These are phyloP conservation scores for Tinamus guttatus DNA, from an alignment of 2,113 vertebrate species.

Conservation along the genomic window DNA sequence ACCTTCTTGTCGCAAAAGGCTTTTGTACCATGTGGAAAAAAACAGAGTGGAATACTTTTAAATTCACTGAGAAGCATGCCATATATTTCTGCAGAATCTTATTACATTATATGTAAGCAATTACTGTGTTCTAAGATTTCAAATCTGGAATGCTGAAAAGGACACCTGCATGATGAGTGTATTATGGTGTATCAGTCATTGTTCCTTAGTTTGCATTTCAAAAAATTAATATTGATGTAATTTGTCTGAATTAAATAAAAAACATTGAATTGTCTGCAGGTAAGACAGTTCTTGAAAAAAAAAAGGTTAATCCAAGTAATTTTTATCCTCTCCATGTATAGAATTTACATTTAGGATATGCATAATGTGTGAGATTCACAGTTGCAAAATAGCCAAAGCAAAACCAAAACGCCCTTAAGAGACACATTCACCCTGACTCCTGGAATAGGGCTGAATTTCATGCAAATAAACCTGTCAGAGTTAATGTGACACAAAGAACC, in stretches of 20 bases:
- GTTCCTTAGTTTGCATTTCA: slow-evolving; percentile 6
- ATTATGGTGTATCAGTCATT: not conserved
- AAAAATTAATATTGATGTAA: not conserved
- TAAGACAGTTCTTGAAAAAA: not conserved
- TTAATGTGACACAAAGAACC: not conserved
- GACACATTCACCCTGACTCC: rapidly evolving
- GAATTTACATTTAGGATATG: not conserved
- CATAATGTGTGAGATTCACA: not conserved
- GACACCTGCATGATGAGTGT: not conserved
- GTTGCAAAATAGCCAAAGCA: not conserved
- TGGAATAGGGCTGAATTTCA: not conserved
- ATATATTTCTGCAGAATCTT: slow-evolving; percentile 8
- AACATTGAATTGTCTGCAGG: not conserved
- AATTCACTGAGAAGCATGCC: not conserved
- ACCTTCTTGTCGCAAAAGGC: not conserved
- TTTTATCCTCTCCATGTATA: not conserved
- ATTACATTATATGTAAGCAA: not conserved
- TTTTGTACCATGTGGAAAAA: not conserved
- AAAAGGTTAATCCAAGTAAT: not conserved
- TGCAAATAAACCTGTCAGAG: not conserved
- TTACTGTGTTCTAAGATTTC: not conserved
- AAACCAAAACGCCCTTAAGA: not conserved
- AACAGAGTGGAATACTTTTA: not conserved
- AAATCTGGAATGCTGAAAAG: not conserved
- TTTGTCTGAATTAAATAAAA: not conserved